Evolutionary conservation across 2,797 vertebrate genomes (phyloP).

Genomic region (Okamejei kenojei): DNA sequence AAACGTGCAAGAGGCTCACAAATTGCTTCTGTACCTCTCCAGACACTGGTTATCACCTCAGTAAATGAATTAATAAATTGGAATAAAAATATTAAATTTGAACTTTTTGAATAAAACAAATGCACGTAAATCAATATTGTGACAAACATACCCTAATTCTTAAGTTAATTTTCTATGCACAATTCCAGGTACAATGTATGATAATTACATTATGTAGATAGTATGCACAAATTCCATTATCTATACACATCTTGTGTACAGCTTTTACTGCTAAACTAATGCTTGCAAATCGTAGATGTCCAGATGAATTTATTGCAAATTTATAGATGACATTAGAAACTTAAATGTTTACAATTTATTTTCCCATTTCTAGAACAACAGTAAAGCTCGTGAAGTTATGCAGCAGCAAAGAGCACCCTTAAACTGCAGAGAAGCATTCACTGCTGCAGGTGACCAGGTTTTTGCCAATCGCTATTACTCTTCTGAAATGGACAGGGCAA

Average conservation of each 20-base stretch:
- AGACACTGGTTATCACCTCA: background rate
- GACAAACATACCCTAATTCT: background rate
- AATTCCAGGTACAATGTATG: background rate
- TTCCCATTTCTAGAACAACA: background rate
- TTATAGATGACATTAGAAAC: background rate
- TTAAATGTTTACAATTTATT: background rate
- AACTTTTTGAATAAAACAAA: background rate
- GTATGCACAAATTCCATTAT: too few species aligned
- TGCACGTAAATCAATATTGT: background rate
- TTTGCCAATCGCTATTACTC: conserved; percentile 56
- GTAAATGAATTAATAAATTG: background rate
- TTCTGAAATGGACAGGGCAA: conserved; percentile 50
- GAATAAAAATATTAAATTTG: background rate
- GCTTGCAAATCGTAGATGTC: background rate
- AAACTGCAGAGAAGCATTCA: conserved; percentile 58
- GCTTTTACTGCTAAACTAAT: background rate
- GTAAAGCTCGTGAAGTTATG: conserved; percentile 51
- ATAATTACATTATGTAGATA: background rate
- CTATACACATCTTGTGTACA: background rate
- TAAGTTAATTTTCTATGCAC: too few species aligned
- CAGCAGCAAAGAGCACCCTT: conserved; percentile 51
- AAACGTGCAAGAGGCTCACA: background rate
- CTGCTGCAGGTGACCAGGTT: conserved; percentile 59
- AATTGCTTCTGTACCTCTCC: background rate
- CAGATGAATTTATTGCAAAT: too few species aligned